Base-by-base conservation (phyloP, 1,140 invertebrate species). In the Lineus longissimus region DNA sequence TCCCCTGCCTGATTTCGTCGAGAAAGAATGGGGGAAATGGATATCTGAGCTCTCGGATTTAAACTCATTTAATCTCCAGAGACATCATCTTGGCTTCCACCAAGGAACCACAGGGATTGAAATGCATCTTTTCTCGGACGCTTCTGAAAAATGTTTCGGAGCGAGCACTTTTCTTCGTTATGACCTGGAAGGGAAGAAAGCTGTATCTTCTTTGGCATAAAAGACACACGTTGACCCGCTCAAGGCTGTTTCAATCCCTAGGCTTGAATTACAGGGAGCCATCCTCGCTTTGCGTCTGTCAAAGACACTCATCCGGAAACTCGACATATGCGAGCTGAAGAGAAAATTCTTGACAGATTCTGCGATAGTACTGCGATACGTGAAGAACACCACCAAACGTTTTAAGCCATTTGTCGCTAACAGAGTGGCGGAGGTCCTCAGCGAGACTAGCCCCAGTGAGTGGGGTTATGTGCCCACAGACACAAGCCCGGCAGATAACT, bases 41-140 rank as follows among this genome's bases (percentile, higher is more conserved):
- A 13, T 43, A 51, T 17, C 55, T 11, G 33, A 66, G 15, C 19
- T 69, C 29, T 22, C 25, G 7, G n/a, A 64, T 43, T 27, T 64
- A 9, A 40, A 27, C 15, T 36, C 61, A 15, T 4, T n/a, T 0
- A 55, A 45, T 9, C 15, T 15, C 22, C 25, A 47, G 22, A 67
- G 61, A 22, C 31, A 57, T 1, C 57, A 63, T 45, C 40, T 47
- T 4, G n/a, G 30, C 30, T 17, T n/a, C 47, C 19, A 59, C 58
- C 33, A 17, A 25, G 1, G 29, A 33, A 23, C 30, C 2, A 1
- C 13, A 15, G 9, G 11, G 36, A 19, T 19, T 11, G 17, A 64
- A 19, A 9, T 56, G 11, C 66, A 61, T 62, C 23, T 23, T 40
- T 58, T 68, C 27, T 54, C 23, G 0, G 57, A 61, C 36, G 59